A percentile compares a stretch with the other conserved stretches of the same genome.
phyloP scores from a whole-genome alignment of 2,888 invertebrate genomes.

The Itoplectis maculator region DNA sequence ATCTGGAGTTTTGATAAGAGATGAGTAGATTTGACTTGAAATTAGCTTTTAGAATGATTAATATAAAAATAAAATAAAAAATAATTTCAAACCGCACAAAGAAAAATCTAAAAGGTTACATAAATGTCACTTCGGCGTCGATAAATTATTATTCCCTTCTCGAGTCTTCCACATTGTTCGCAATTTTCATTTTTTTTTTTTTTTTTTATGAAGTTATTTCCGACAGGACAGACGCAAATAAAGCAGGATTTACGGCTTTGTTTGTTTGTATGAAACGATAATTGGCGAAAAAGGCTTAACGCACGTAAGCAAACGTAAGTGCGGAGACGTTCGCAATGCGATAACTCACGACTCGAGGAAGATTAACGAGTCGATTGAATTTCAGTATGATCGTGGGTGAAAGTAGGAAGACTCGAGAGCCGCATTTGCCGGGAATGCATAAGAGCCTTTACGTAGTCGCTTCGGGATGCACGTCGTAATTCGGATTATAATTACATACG shows the following conservation, averaged over 20 bases:
- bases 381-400: conserved; percentile 55
- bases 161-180: not conserved
- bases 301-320: conserved; percentile 1
- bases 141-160: conserved; percentile 20
- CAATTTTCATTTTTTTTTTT: not conserved
- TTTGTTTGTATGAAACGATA: conserved; percentile 28
- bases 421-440: conserved; percentile 20
- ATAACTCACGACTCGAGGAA: conserved; percentile 33
- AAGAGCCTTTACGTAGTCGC: conserved; percentile 10
- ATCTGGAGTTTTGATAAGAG: not conserved
- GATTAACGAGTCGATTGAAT: conserved; percentile 62
- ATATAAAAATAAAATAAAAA: not conserved
- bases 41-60: too few species aligned
- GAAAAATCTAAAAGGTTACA: not conserved
- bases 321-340: conserved; percentile 10
- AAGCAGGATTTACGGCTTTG: conserved; percentile 48
- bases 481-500: not conserved
- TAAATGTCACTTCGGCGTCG: not conserved
- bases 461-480: conserved; percentile 26
- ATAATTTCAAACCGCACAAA: not conserved
- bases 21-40: not conserved
- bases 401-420: conserved; percentile 59
- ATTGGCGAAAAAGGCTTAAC: conserved; percentile 11
- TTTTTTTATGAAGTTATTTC: too few species aligned
- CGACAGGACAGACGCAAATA: conserved; percentile 13